Percentiles rank a stretch among this genome's conserved stretches.
phyloP scores from a whole-genome alignment of 2,113 vertebrate species.

The Rhizomys pruinosus region DNA sequence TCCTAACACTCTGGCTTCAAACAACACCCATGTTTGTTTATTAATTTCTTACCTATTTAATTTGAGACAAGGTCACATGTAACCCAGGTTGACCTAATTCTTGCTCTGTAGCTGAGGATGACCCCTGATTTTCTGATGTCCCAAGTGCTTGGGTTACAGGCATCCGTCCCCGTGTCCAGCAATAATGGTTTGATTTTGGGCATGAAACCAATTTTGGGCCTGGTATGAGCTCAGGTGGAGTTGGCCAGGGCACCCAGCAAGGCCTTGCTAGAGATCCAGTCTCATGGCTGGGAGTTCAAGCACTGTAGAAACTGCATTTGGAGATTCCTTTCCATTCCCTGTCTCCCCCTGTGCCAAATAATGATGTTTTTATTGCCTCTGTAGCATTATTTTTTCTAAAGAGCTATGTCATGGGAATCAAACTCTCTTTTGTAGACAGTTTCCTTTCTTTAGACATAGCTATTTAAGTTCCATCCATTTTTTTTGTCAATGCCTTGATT shows the following conservation, averaged over 20 bases:
- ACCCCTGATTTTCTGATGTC: not conserved
- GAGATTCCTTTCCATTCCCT: not conserved
- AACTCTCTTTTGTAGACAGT: not conserved
- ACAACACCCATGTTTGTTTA: not conserved
- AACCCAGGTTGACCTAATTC: not conserved
- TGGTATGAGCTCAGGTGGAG: not conserved
- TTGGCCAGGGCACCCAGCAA: not conserved
- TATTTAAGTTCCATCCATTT: not conserved
- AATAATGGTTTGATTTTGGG: not conserved
- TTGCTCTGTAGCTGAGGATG: not conserved
- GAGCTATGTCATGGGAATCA: not conserved
- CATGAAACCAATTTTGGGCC: not conserved
- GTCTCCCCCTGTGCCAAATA: not conserved
- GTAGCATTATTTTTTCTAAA: not conserved
- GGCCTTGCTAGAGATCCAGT: not conserved
- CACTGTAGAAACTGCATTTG: not conserved
- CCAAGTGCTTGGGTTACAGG: not conserved
- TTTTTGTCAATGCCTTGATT: not conserved
- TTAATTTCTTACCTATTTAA: not conserved
- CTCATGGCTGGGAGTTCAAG: not conserved
- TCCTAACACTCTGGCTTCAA: not conserved
- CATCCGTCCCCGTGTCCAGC: not conserved
- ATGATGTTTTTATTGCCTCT: not conserved
- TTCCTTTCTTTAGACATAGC: slow-evolving; percentile 5
- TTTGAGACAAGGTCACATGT: not conserved